A percentile compares a stretch with the other conserved stretches of the same genome.
Evolutionary conservation across 2,113 vertebrate species (phyloP).

Genomic region (Apistogramma diplotaenia): DNA sequence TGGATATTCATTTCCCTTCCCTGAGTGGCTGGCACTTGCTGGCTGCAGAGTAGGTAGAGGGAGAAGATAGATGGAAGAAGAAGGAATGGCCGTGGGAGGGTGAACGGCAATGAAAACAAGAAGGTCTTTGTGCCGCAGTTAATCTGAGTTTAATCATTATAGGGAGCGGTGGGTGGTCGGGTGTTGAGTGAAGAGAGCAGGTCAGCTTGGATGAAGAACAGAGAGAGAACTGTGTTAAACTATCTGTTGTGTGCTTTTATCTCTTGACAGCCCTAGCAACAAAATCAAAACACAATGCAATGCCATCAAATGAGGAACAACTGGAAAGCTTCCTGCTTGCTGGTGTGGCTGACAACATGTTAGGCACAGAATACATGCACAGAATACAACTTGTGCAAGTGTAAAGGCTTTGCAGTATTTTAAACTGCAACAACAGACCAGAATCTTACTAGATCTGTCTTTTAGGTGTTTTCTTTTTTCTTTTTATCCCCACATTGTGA

Average conservation of each 20-base stretch:
- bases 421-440: neutral
- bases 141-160: constrained; percentile 63
- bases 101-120: constrained; percentile 26
- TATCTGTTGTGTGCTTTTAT: constrained; percentile 42
- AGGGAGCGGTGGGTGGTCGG: constrained; percentile 46
- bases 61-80: constrained; percentile 26
- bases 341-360: neutral
- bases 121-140: constrained; percentile 45
- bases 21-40: constrained; percentile 45
- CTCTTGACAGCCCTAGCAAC: constrained; percentile 46
- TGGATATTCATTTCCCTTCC: constrained; percentile 36
- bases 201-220: constrained; percentile 39
- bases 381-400: neutral
- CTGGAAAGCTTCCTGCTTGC: neutral
- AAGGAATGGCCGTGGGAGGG: neutral
- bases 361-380: neutral
- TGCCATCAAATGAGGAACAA: constrained; percentile 5
- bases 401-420: neutral
- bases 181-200: constrained; percentile 31
- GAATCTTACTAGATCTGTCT: neutral
- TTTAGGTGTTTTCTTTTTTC: no score
- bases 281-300: constrained; percentile 41
- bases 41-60: constrained; percentile 3
- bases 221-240: constrained; percentile 20
- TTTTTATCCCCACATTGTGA: neutral